phyloP scores from a whole-genome alignment of 2,113 vertebrate genomes.

The Sminthopsis crassicaudata region DNA sequence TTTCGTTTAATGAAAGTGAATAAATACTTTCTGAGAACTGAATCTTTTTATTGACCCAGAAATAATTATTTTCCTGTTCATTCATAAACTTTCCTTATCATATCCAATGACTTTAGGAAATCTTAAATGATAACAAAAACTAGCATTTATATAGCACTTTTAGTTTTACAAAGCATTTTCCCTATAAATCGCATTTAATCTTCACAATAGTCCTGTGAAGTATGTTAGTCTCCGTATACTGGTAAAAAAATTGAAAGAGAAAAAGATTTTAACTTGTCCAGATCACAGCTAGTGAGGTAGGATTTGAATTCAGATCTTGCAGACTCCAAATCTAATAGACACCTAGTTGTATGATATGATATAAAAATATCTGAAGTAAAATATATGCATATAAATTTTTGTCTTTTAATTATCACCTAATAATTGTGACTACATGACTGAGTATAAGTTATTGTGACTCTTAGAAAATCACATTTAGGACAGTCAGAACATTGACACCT shows the following conservation, averaged over 20 bases:
- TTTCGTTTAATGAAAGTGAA: slow-evolving; percentile 46
- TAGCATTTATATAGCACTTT: neutral
- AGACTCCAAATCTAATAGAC: neutral
- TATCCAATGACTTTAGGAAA: neutral
- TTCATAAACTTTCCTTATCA: slow-evolving; percentile 16
- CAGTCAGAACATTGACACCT: neutral
- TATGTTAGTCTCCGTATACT: neutral
- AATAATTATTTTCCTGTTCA: slow-evolving; percentile 54
- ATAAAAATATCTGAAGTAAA: neutral
- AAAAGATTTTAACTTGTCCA: neutral
- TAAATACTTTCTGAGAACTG: slow-evolving; percentile 28
- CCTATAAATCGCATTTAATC: neutral
- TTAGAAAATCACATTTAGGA: neutral
- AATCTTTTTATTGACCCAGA: neutral
- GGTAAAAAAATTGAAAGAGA: neutral
- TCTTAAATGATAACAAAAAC: neutral
- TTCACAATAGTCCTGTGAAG: neutral
- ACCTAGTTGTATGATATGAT: neutral
- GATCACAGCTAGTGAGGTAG: neutral
- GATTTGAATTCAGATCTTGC: neutral
- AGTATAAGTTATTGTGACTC: neutral
- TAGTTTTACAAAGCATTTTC: neutral
- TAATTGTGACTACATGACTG: neutral
- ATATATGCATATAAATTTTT: neutral
- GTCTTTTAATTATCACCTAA: neutral